Percentiles rank a stretch among this genome's conserved stretches.
Conservation (phyloP, 2,113 vertebrate species). For the Arothron firmamentum region DNA sequence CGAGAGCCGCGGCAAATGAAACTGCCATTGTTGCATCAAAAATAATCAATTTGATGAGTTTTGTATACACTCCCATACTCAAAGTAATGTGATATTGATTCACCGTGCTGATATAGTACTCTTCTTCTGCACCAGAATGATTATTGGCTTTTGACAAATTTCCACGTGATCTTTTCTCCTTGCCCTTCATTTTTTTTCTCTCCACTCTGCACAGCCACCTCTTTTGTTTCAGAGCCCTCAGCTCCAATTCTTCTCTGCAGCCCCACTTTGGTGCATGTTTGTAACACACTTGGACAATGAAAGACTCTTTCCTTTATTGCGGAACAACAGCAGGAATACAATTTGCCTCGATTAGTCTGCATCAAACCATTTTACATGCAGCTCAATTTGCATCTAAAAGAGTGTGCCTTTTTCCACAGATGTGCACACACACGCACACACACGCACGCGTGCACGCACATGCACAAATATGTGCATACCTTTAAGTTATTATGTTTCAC, state of each 20-base stretch:
- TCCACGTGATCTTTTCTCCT: constrained; percentile 55
- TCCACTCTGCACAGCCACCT: constrained; percentile 15
- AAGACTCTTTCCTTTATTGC: constrained; percentile 39
- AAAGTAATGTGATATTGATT: constrained; percentile 81
- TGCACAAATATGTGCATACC: constrained; percentile 14
- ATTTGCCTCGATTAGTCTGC: constrained; percentile 51
- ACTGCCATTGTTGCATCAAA: constrained; percentile 77
- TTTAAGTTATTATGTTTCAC: constrained; percentile 56
- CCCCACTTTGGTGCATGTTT: constrained; percentile 19
- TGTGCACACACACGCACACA: constrained; percentile 4
- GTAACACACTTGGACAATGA: constrained; percentile 27
- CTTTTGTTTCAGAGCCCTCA: constrained; percentile 44
- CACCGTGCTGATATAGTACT: constrained; percentile 66
- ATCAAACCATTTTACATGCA: constrained; percentile 42
- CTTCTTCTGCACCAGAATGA: constrained; percentile 63
- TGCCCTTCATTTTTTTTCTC: neutral
- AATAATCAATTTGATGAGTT: constrained; percentile 80
- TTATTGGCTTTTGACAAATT: constrained; percentile 79
- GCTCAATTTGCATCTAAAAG: constrained; percentile 63
- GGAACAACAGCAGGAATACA: constrained; percentile 40
- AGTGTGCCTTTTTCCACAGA: constrained; percentile 33
- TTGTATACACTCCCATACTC: constrained; percentile 76
- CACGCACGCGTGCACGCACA: constrained; percentile 9
- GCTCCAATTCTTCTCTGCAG: constrained; percentile 22
- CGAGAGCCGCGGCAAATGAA: constrained; percentile 66